Conservation (phyloP, 2,888 invertebrate species). For the Flexamia atlantica region DNA sequence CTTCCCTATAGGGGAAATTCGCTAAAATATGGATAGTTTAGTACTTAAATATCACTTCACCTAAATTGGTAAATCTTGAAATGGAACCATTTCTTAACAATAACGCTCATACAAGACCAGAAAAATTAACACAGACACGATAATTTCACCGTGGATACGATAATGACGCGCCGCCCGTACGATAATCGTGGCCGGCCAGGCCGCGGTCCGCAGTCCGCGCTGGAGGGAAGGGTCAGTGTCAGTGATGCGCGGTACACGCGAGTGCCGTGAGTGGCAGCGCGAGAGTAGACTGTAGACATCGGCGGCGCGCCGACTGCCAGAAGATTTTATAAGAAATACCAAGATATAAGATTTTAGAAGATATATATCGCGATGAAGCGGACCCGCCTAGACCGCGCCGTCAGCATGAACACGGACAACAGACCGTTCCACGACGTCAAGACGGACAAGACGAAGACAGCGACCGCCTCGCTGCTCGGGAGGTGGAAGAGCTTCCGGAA, state of each 20-base stretch:
- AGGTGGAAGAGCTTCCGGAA: constrained; percentile 68
- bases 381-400: constrained; percentile 73
- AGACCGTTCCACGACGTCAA: constrained; percentile 66
- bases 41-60: no score
- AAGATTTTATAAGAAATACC: no score
- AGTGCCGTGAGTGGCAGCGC: not conserved
- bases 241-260: constrained; percentile 3
- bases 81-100: no score
- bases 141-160: no score
- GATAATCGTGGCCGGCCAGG: not conserved
- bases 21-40: no score
- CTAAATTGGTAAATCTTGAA: no score
- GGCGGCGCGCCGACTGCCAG: no score
- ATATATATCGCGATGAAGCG: not conserved
- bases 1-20: no score
- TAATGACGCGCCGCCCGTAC: no score
- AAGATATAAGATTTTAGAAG: no score
- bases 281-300: not conserved
- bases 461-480: constrained; percentile 70
- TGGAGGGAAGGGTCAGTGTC: constrained; percentile 9
- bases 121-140: no score
- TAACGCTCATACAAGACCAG: no score
- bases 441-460: constrained; percentile 68
- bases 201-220: not conserved
- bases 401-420: constrained; percentile 75